Evolutionary conservation across 2,888 invertebrate genomes (phyloP), one percentile per base, ranked within the genome.

Genomic region (Orthosia gracilis): DNA sequence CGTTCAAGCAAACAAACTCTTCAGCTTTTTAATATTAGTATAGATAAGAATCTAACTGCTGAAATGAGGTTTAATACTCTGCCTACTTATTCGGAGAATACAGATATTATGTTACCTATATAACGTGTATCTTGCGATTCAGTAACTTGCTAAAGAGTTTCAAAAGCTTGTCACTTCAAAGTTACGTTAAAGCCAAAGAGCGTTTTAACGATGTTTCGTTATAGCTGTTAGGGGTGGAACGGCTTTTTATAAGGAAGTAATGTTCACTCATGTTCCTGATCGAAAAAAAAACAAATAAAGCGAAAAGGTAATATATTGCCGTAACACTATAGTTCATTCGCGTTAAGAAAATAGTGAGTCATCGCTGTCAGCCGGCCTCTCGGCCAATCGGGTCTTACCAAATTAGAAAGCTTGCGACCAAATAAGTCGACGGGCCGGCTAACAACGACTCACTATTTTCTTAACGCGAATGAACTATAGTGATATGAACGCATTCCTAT

Each of bases 131-230:
- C 57, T 31, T 49, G 7, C 49, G 23, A 12, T 61, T 50, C 62
- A 52, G 45, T 55, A 45, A 61, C 12, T 55, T 74, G 17, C 40
- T 65, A 40, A 47, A 47, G 50, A 76, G 63, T 58, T 78, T 72
- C 26, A 26, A 26, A 57, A 57, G 52, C 59, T 21, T n/a, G 23
- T 21, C 76, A 52, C 69, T 59, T 54, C 23, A 17, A 54, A 75
- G 57, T 68, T 62, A 45, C 40, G 23, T 21, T 17, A n/a, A 50
- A 21, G 13, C 13, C 15, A 75, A 18, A 52, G 18, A 52, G 50
- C 49, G 52, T 45, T 49, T 58, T 50, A 67, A 54, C 40, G 67
- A 76, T 61, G 23, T 52, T 77, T 17, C 9, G 5, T 40, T 45
- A 47, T n/a, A 52, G 45, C n/a, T 50, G 40, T 45, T 57, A 61